Base-by-base conservation (phyloP, 2,113 vertebrate species). In the Alligator sinensis region DNA sequence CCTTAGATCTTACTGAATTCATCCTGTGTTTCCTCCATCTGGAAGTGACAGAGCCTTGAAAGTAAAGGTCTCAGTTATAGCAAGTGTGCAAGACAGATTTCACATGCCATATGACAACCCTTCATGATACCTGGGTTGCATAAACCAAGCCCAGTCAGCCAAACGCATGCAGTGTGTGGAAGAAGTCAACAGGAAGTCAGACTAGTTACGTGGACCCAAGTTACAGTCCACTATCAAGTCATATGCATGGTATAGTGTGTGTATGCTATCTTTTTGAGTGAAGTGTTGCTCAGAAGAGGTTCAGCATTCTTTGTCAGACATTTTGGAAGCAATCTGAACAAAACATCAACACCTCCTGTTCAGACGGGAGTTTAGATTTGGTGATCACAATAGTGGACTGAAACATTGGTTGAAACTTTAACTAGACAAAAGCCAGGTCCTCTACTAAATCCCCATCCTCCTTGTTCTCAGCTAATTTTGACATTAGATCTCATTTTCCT, bases 321-420 rank as follows among this genome's bases (percentile, higher is more conserved):
- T 38, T 59, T 11, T 30, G 34, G 34, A 72, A 21, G 10, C 3
- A 2, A 19, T 72, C 30, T 18, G 22, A 72, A 72, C 34, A 21
- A 72, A 72, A 38, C 30, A 34, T 21, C 68, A 34, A 62, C 61
- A 63, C 19, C 18, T 34, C 30, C 22, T 72, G 30, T 34, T n/a
- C n/a, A 70, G 68, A 38, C 47, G 34, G 16, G 30, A 72, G 34
- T 72, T 54, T 85, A 28, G 66, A 92, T 92, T 82, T 84, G 84
- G 93, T 55, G 74, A 58, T 0, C 58, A 47, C 62, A 16, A 93
- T 70, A 7, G 1, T 1, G 8, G 25, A 86, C 61, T n/a, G 82
- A 86, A 74, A 59, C 0, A 0, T n/a, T 0, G 0, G 11, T 0
- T 68, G 59, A 86, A 91, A 25, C 30, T 91, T 82, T 75, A 81